Evolutionary conservation across 2,113 vertebrate species (phyloP).

Genomic region (Hassar affinis): DNA sequence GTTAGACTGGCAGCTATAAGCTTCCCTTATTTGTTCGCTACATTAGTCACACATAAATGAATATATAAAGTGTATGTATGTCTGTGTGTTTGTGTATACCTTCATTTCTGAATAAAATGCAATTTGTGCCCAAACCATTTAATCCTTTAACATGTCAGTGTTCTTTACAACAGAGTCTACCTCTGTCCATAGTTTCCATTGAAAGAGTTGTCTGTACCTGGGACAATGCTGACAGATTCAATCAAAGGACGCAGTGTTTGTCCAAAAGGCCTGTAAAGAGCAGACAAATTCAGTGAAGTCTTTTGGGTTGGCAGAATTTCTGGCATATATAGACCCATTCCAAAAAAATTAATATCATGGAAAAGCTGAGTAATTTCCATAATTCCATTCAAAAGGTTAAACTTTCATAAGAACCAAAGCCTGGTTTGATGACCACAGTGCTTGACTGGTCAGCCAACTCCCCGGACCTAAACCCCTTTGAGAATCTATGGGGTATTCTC

Average conservation of each 20-base stretch:
- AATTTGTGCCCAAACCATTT: background rate
- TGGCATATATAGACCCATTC: background rate
- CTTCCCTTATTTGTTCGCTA: background rate
- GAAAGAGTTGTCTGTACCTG: slow-evolving; percentile 79
- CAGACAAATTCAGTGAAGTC: background rate
- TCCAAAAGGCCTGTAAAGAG: slow-evolving; percentile 84
- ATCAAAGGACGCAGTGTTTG: slow-evolving; percentile 87
- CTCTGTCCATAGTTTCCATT: slow-evolving; percentile 81
- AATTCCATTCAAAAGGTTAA: too few species aligned
- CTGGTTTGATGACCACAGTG: too few species aligned
- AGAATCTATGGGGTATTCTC: too few species aligned
- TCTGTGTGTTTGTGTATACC: too few species aligned
- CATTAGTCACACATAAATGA: too few species aligned
- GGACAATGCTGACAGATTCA: slow-evolving; percentile 83
- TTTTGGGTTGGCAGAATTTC: background rate
- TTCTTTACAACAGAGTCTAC: slow-evolving; percentile 68
- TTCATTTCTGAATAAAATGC: too few species aligned
- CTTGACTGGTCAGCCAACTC: too few species aligned
- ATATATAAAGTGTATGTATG: too few species aligned
- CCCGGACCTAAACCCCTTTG: too few species aligned
- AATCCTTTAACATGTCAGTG: background rate
- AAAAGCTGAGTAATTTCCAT: too few species aligned
- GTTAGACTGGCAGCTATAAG: background rate
- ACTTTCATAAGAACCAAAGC: too few species aligned
- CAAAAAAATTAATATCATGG: too few species aligned